Conservation (phyloP, 2,888 invertebrate genomes). For the Troglohyphantes excavatus region DNA sequence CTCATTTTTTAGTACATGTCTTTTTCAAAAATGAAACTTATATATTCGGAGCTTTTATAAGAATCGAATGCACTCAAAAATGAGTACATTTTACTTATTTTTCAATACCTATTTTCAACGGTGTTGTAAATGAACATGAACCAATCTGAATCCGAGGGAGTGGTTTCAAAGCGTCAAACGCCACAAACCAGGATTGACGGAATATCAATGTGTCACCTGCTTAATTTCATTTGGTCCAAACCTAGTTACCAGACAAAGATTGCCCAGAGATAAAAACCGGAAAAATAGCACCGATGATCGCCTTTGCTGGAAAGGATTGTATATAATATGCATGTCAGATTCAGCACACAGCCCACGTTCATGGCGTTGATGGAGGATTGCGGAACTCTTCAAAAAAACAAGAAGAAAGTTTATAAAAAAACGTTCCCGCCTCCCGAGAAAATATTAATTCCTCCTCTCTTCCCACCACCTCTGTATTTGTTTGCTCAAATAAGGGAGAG, state of each 20-base stretch:
- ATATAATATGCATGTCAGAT: conserved; percentile 34
- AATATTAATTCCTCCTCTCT: conserved; percentile 12
- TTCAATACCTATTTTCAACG: too few relatives aligned
- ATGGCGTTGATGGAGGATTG: conserved; percentile 9
- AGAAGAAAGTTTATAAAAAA: conserved; percentile 18
- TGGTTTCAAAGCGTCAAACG: too few relatives aligned
- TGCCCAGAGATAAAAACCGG: not conserved
- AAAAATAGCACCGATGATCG: not conserved
- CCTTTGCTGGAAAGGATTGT: not conserved
- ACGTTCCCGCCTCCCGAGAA: conserved; percentile 30
- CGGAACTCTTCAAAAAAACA: not conserved
- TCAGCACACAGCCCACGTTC: conserved; percentile 45
- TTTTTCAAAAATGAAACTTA: too few relatives aligned
- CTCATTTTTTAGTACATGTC: too few relatives aligned
- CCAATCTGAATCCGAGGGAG: too few relatives aligned
- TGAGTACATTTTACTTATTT: too few relatives aligned
- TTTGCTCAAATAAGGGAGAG: conserved; percentile 71
- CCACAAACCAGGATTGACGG: not conserved
- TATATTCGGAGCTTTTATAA: too few relatives aligned
- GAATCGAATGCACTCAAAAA: too few relatives aligned
- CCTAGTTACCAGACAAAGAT: not conserved
- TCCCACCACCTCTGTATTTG: conserved; percentile 52
- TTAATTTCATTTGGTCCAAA: not conserved
- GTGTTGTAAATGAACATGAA: too few relatives aligned
- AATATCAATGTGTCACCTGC: not conserved